phyloP scores from a whole-genome alignment of 2,888 invertebrate species.

The Dolomedes plantarius region DNA sequence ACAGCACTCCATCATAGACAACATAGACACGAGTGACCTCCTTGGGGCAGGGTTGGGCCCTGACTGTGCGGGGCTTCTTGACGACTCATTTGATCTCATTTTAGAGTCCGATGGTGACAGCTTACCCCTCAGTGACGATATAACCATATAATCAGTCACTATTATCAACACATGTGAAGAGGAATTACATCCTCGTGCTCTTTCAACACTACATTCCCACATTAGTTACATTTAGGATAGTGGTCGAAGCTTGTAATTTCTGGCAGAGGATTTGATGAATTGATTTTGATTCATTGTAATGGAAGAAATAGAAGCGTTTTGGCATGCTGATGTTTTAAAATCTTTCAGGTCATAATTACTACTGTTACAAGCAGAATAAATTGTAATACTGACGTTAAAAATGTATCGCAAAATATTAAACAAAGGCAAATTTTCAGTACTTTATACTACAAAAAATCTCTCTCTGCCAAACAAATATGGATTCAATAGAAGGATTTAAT shows the following conservation, averaged over 20 bases:
- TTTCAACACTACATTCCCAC: neutral
- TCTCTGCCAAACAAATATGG: too few relatives aligned
- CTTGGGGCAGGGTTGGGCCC: slow-evolving; percentile 65
- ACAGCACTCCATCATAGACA: slow-evolving; percentile 53
- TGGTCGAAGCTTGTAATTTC: neutral
- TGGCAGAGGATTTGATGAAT: neutral
- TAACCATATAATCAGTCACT: slow-evolving; percentile 46
- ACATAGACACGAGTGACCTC: slow-evolving; percentile 62
- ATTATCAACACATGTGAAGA: neutral
- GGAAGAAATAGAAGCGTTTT: too few relatives aligned
- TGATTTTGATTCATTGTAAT: neutral
- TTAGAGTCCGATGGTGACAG: slow-evolving; percentile 82
- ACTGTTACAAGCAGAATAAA: too few relatives aligned
- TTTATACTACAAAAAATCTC: too few relatives aligned
- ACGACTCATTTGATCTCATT: slow-evolving; percentile 78
- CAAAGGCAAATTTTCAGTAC: too few relatives aligned
- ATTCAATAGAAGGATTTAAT: too few relatives aligned
- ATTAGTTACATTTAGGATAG: neutral
- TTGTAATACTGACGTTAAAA: too few relatives aligned
- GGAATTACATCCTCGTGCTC: neutral
- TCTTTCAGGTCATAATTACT: too few relatives aligned
- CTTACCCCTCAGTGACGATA: slow-evolving; percentile 75
- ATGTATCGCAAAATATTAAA: too few relatives aligned
- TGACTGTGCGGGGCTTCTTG: slow-evolving; percentile 59
- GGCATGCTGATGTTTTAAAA: too few relatives aligned